Percentiles rank a stretch among this genome's conserved stretches.
Evolutionary conservation across 2,888 invertebrate genomes (phyloP).

Genomic region (Himalopsyche japonica): DNA sequence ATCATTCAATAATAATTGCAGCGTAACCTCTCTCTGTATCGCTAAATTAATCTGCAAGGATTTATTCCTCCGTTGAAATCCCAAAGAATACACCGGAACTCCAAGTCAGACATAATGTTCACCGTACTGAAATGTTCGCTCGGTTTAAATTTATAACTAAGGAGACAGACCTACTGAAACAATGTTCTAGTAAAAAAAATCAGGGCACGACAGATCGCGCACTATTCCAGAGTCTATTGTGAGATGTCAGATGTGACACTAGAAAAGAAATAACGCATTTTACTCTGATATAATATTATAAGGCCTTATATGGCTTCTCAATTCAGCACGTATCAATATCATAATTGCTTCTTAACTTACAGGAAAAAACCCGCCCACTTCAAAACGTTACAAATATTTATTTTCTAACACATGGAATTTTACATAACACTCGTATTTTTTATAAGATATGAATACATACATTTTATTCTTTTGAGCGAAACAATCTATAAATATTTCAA

Average conservation of each 20-base stretch:
- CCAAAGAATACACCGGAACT: neutral
- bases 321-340: conserved; percentile 19
- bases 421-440: conserved; percentile 13
- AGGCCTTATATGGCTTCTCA: conserved; percentile 33
- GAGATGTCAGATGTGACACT: conserved; percentile 6
- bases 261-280: conserved; percentile 12
- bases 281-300: conserved; percentile 27
- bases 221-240: neutral
- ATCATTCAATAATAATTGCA: conserved; percentile 7
- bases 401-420: conserved; percentile 26
- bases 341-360: conserved; percentile 23
- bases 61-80: neutral
- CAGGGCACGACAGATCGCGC: neutral
- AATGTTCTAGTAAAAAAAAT: neutral
- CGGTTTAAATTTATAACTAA: conserved; percentile 1
- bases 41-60: neutral
- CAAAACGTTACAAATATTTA: conserved; percentile 23
- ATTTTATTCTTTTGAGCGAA: conserved; percentile 7
- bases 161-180: neutral
- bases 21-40: neutral
- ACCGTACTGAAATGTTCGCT: neutral
- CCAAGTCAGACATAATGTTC: conserved; percentile 12
- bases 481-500: conserved; percentile 6
- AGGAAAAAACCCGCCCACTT: conserved; percentile 16
- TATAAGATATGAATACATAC: conserved; percentile 22